A percentile compares a stretch with the other conserved stretches of the same genome.
phyloP scores from a whole-genome alignment of 2,797 vertebrate species.

The Enteromius argenteus region DNA sequence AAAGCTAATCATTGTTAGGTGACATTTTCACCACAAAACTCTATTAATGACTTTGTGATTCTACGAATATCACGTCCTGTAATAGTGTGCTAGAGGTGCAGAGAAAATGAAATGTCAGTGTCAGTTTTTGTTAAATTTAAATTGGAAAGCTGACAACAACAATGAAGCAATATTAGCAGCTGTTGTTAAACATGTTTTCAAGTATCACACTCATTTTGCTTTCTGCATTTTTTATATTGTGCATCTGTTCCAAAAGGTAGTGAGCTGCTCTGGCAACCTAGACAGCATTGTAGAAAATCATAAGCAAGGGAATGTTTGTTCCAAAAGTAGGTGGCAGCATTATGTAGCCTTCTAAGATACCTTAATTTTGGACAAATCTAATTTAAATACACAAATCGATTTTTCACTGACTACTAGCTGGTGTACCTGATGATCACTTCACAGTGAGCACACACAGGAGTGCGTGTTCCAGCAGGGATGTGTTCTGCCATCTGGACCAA shows the following conservation, averaged over 20 bases:
- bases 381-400: background rate
- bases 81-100: background rate
- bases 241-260: background rate
- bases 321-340: background rate
- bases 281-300: background rate
- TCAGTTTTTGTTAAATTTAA: background rate
- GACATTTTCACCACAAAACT: background rate
- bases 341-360: background rate
- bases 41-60: background rate
- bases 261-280: background rate
- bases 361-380: background rate
- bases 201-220: background rate
- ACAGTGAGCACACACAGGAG: slow-evolving; percentile 94
- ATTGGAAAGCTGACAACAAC: background rate
- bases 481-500: slow-evolving; percentile 94
- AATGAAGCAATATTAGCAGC: background rate
- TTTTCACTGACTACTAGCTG: background rate
- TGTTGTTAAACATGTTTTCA: background rate
- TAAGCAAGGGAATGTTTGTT: background rate
- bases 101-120: background rate
- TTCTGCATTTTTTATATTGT: background rate
- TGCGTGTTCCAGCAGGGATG: slow-evolving; percentile 92
- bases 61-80: background rate
- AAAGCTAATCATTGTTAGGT: background rate
- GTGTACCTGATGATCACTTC: slow-evolving; percentile 91